Base-by-base conservation (phyloP, 2,888 invertebrate species). In the Vannuccia rotundouncinata region DNA sequence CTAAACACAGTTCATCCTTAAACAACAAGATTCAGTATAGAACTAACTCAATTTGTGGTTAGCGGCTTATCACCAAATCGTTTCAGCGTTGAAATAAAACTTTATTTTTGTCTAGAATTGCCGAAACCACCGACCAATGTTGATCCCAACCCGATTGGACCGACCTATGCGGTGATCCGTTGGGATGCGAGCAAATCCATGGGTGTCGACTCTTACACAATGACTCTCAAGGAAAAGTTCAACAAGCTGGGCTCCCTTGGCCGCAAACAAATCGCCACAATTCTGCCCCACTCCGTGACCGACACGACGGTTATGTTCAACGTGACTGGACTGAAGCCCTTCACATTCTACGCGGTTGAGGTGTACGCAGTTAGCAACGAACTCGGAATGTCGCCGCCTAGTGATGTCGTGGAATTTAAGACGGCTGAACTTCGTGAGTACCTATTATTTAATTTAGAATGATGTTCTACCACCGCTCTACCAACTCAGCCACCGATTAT, bases 31-130 rank as follows among this genome's bases (percentile, higher is more conserved):
- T n/a, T n/a, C n/a, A n/a, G n/a, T n/a, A n/a, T n/a, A n/a, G n/a
- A n/a, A n/a, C n/a, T n/a, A n/a, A n/a, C n/a, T n/a, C n/a, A n/a
- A n/a, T n/a, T n/a, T n/a, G n/a, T n/a, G n/a, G n/a, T n/a, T n/a
- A n/a, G n/a, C n/a, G n/a, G n/a, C n/a, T n/a, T n/a, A n/a, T n/a
- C n/a, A n/a, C n/a, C n/a, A n/a, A n/a, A n/a, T n/a, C n/a, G n/a
- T n/a, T n/a, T n/a, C n/a, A n/a, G n/a, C n/a, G n/a, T n/a, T n/a
- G n/a, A n/a, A n/a, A n/a, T n/a, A n/a, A n/a, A n/a, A n/a, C n/a
- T n/a, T n/a, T n/a, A n/a, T n/a, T n/a, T n/a, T n/a, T n/a, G 1
- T 77, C 45, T 17, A 77, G 77, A 77, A 77, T 27, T 77, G 45
- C 77, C 77, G 2, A 77, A 77, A 77, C 17, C 45, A 30, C 77